These are phyloP conservation scores for Drosophila aldrichi DNA, from an alignment of 2,888 invertebrate species.

Conservation along the genomic window DNA sequence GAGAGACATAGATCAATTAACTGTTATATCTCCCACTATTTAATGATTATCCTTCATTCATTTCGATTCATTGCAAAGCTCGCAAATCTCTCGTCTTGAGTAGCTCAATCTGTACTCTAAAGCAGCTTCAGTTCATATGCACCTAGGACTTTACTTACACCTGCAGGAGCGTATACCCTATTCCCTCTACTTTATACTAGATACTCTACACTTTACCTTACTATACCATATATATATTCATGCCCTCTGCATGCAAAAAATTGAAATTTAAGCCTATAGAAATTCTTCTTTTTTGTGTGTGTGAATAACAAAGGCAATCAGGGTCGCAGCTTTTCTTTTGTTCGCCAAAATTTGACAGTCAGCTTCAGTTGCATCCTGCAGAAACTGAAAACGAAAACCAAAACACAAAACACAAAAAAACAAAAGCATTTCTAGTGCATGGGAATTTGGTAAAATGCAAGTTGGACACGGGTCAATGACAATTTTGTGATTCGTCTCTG, in stretches of 20 bases:
- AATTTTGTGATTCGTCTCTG: constrained; percentile 37
- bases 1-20: too few relatives aligned
- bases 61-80: too few relatives aligned
- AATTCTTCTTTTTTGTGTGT: constrained; percentile 36
- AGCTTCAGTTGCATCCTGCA: constrained; percentile 22
- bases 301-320: constrained; percentile 45
- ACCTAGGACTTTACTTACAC: too few relatives aligned
- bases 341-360: constrained; percentile 42
- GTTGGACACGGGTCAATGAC: constrained; percentile 51
- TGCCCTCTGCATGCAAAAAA: constrained; percentile 12
- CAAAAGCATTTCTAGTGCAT: constrained; percentile 46
- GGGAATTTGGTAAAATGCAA: constrained; percentile 59
- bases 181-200: not conserved
- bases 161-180: too few relatives aligned
- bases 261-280: constrained; percentile 25
- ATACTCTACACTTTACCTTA: not conserved
- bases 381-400: not conserved
- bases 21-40: too few relatives aligned
- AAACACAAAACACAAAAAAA: constrained; percentile 5
- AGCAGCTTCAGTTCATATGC: too few relatives aligned
- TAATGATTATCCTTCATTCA: too few relatives aligned
- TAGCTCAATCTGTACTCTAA: too few relatives aligned
- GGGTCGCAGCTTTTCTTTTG: constrained; percentile 29
- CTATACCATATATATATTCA: not conserved
- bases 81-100: too few relatives aligned